These are phyloP conservation scores for Callionymus lyra DNA, from an alignment of 2,113 vertebrate genomes.

Conservation along the genomic window DNA sequence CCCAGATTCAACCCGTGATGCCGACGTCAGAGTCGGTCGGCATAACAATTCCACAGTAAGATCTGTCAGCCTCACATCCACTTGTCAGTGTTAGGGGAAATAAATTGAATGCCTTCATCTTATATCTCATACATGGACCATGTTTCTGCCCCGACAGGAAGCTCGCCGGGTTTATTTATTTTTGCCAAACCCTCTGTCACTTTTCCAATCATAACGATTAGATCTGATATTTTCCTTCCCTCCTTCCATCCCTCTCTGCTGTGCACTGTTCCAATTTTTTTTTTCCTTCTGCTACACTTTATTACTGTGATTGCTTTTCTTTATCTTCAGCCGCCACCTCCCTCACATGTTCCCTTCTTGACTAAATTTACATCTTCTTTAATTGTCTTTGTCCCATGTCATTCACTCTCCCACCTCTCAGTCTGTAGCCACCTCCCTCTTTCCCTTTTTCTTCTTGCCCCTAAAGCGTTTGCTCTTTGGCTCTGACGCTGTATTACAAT, in stretches of 20 bases:
- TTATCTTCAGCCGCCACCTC: not conserved
- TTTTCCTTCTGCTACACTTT: not conserved
- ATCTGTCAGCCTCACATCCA: no score
- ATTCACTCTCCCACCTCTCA: conserved; percentile 7
- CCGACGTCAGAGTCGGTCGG: no score
- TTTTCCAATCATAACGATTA: conserved; percentile 43
- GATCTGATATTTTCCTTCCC: conserved; percentile 13
- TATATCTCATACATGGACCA: conserved; percentile 5
- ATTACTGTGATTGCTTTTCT: not conserved
- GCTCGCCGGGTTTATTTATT: conserved; percentile 6
- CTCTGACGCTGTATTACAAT: conserved; percentile 34
- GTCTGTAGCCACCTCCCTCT: conserved; percentile 1
- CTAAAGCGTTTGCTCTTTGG: conserved; percentile 26
- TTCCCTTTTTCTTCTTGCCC: conserved; percentile 2
- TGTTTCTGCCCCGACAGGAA: conserved; percentile 18
- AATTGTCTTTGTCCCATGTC: conserved; percentile 2
- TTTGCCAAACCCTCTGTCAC: conserved; percentile 2
- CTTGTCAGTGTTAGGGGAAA: conserved; percentile 18
- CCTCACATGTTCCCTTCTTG: not conserved
- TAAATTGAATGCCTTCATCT: conserved; percentile 24
- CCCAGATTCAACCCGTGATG: no score
- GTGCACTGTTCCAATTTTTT: not conserved
- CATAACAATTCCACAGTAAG: no score
- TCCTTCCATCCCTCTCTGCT: conserved; percentile 1
- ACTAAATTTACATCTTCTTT: conserved; percentile 1